phyloP scores from a whole-genome alignment of 2,888 invertebrate species.

The Anorthoa munda region DNA sequence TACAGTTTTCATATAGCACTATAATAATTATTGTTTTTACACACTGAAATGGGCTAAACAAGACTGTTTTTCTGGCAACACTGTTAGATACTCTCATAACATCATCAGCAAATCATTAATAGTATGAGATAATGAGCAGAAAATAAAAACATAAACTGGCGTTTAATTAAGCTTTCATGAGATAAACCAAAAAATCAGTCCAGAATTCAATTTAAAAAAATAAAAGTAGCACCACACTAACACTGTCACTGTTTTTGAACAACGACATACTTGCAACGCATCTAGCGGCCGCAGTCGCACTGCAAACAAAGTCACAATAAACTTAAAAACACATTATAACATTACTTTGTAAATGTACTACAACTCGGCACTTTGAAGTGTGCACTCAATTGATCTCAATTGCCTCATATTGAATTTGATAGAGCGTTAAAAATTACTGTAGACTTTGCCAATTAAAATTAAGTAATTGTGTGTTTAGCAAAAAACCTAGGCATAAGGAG shows the following conservation, averaged over 20 bases:
- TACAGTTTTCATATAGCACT: neutral
- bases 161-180: neutral
- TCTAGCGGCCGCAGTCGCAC: constrained; percentile 53
- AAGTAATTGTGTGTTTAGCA: neutral
- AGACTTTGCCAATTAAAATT: constrained; percentile 28
- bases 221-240: constrained; percentile 75
- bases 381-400: constrained; percentile 59
- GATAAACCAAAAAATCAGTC: constrained; percentile 28
- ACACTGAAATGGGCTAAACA: constrained; percentile 7
- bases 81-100: neutral
- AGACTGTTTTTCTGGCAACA: constrained; percentile 43
- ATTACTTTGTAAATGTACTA: neutral
- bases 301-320: constrained; percentile 62
- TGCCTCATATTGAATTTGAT: constrained; percentile 50
- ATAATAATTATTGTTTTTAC: neutral
- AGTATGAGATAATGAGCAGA: neutral
- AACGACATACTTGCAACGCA: constrained; percentile 80
- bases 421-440: constrained; percentile 36
- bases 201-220: constrained; percentile 13
- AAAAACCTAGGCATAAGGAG: too few relatives aligned
- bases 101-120: too few relatives aligned
- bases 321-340: constrained; percentile 34
- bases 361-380: constrained; percentile 33
- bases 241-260: constrained; percentile 86
- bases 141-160: neutral